phyloP scores from a whole-genome alignment of 2,113 vertebrate species.

The Athene noctua region DNA sequence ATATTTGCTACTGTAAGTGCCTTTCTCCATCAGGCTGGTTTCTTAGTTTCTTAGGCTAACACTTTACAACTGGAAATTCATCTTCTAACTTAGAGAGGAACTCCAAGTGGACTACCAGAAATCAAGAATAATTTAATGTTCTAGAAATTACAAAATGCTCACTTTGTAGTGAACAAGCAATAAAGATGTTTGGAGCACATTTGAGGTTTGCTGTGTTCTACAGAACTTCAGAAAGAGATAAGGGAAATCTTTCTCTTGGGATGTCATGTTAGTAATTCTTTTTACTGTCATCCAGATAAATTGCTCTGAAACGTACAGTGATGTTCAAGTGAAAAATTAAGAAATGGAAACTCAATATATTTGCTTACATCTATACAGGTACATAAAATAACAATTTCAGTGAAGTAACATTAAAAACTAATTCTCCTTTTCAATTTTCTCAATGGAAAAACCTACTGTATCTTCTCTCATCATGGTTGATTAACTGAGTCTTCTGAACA shows the following conservation, averaged over 20 bases:
- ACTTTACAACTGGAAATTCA: not conserved
- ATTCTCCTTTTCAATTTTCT: not conserved
- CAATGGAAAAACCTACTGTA: not conserved
- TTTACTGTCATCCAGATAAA: not conserved
- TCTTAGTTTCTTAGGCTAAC: not conserved
- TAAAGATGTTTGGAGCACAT: not conserved
- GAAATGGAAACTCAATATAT: not conserved
- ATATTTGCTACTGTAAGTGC: not conserved
- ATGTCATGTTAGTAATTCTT: not conserved
- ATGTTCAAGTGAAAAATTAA: not conserved
- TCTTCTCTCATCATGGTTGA: not conserved
- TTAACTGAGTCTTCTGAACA: not conserved
- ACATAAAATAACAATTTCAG: not conserved
- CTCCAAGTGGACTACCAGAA: not conserved
- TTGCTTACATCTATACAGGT: not conserved
- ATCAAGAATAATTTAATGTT: not conserved
- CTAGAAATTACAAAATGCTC: not conserved
- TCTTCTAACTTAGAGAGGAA: not conserved
- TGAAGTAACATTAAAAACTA: not conserved
- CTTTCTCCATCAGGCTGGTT: not conserved
- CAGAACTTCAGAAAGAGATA: not conserved
- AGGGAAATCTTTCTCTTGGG: not conserved
- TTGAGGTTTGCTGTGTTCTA: not conserved
- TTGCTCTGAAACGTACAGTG: not conserved
- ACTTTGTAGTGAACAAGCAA: not conserved